Conservation (phyloP, 2,113 vertebrate genomes). For the Zosterops japonicus region DNA sequence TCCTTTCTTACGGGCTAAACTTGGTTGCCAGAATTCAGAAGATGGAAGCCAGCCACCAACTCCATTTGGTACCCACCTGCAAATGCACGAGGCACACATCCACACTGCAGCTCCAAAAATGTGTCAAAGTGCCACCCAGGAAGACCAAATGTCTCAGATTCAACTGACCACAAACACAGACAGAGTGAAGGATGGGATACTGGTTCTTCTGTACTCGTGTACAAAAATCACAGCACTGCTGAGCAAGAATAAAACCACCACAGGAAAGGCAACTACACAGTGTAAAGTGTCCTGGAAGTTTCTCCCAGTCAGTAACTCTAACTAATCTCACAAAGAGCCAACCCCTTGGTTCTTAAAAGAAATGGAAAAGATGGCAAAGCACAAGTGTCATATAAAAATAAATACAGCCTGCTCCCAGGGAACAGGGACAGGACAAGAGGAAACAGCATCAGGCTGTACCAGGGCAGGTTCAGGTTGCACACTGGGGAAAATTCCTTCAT, state of each 20-base stretch:
- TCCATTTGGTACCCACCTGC: not conserved
- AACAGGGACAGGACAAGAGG: not conserved
- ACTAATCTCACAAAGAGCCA: not conserved
- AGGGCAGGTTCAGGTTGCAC: not conserved
- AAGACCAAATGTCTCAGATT: not conserved
- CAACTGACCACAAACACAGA: too few species aligned
- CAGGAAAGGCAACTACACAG: accelerated
- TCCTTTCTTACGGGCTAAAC: not conserved
- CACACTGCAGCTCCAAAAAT: accelerated
- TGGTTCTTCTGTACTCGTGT: accelerated
- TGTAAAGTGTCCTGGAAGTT: not conserved
- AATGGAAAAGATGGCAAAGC: not conserved
- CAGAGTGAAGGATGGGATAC: not conserved
- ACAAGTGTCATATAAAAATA: accelerated
- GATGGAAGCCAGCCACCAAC: not conserved
- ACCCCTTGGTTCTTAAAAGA: not conserved
- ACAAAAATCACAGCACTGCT: not conserved
- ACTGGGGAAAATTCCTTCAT: not conserved
- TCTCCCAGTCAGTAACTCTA: not conserved
- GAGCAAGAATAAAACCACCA: not conserved
- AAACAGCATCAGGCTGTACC: not conserved
- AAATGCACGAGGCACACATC: not conserved
- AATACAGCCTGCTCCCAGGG: not conserved
- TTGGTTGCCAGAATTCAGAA: not conserved
- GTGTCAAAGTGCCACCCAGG: not conserved